Base-by-base conservation (phyloP, 2,797 vertebrate species). In the Lindbergichthys nudifrons region DNA sequence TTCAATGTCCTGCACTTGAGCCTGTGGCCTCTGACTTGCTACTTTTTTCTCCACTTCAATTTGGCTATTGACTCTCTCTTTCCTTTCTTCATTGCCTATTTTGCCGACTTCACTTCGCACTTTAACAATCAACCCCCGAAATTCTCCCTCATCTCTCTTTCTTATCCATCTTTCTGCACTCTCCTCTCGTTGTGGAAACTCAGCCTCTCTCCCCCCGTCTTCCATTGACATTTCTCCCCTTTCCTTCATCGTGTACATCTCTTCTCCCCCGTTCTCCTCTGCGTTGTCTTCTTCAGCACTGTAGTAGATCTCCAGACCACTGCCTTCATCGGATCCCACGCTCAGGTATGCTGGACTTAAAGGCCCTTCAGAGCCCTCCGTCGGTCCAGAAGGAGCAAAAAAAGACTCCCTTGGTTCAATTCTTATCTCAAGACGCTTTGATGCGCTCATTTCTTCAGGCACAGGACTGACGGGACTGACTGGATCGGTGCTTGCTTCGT, bases 241-340 rank as follows among this genome's bases (percentile, higher is more conserved):
- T 4, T 74, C 52, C 3, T 74, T 70, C 23, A 56, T 1, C 0
- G 45, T 59, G 70, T 63, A 63, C 45, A 41, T 46, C 30, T 82
- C 81, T 4, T 86, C 87, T 2, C 59, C 73, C 15, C 5, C 60
- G 3, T 77, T 81, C 6, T 73, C 80, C 5, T 77, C 83, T 2
- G 1, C 0, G 10, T 82, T 80, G 72, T 91, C 88, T 73, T 93
- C 92, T 12, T 86, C 87, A 0, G 92, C 91, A 10, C 92, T 92
- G 88, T 73, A 93, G 74, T 85, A 93, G 18, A 90, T 18, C n/a
- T 94, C 93, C 45, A 58, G 0, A 12, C 23, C 4, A n/a, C 82
- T 89, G 50, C 91, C 62, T 2, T 87, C 92, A 6, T 93, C 91
- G 4, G 92, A 93, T 14, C 90, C 90, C 0, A 91, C 50, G 4